Conservation (phyloP, 1,140 invertebrate genomes). For the Pemphigus obesinymphae region DNA sequence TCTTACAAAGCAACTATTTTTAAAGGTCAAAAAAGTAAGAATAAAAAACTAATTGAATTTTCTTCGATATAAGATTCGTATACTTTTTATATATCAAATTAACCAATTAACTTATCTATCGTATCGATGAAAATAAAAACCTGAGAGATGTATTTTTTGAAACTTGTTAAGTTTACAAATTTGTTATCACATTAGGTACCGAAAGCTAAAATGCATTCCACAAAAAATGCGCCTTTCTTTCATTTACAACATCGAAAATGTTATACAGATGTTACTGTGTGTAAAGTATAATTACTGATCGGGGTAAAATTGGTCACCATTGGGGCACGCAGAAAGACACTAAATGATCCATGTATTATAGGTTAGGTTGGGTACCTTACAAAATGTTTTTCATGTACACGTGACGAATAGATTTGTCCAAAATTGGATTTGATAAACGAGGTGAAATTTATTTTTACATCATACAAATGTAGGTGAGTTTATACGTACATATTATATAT, state of each 20-base stretch:
- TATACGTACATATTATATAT: too few relatives aligned
- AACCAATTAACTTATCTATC: too few relatives aligned
- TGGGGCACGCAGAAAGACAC: background rate
- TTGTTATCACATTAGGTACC: background rate
- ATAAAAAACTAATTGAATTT: too few relatives aligned
- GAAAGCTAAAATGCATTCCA: background rate
- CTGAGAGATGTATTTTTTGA: too few relatives aligned
- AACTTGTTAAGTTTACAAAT: background rate
- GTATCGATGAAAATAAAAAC: too few relatives aligned
- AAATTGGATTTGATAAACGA: slow-evolving; percentile 16
- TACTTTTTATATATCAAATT: too few relatives aligned
- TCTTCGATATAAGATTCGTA: too few relatives aligned
- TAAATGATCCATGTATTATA: background rate
- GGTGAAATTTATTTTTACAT: background rate
- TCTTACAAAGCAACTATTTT: too few relatives aligned
- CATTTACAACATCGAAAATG: background rate
- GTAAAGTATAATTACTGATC: slow-evolving; percentile 5
- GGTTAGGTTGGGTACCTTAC: slow-evolving; percentile 1
- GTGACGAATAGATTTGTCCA: background rate
- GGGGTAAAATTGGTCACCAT: background rate
- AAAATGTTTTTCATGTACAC: background rate
- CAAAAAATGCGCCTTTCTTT: background rate
- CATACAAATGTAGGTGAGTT: too few relatives aligned
- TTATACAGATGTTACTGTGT: background rate
- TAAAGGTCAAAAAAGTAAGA: too few relatives aligned